Evolutionary conservation across 2,888 invertebrate species (phyloP), one percentile per base, ranked within the genome.

Genomic region (Pterostichus niger): DNA sequence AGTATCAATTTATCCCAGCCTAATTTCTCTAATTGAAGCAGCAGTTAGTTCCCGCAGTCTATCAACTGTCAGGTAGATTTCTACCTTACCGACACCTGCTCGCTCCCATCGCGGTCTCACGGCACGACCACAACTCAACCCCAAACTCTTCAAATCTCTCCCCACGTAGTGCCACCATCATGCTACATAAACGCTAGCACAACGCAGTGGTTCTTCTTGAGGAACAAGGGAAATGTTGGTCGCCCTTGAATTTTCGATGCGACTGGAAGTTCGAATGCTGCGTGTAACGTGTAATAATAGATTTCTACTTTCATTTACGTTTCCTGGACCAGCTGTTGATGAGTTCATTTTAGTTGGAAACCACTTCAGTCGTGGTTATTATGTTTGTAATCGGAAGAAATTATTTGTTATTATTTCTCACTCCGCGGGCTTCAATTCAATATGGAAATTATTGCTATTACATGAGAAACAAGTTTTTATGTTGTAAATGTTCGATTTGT

Each of bases 1-100:
- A 71, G 68, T 71, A 71, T 71, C 68, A 71, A 71, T 71, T 71
- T 71, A 71, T 71, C 13, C 68, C 40, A 68, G 64, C 68, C 68
- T 71, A 71, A 71, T 71, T 71, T 71, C 68, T 71, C 68, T 71
- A 71, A 71, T 71, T 71, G 68, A 71, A 71, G 68, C 15, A 40
- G 56, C 68, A 46, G 40, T 71, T 71, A 44, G 24, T 44, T 71
- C 44, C 68, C 68, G 40, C 44, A 40, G 68, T 71, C 68, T 44
- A 44, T 44, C 68, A 71, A 71, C 77, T 77, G 77, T 59, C 77
- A 77, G 77, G 35, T 54, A 76, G 54, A 31, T 77, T 40, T 56
- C 56, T 35, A 77, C 54, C 59, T 59, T 35, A 75, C 73, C 44
- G 44, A 73, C 56, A 77, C 68, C 68, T 71, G 68, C 68, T 40